These are phyloP conservation scores for Catamblyrhynchus diadema DNA, from an alignment of 2,797 vertebrate genomes.

Conservation along the genomic window DNA sequence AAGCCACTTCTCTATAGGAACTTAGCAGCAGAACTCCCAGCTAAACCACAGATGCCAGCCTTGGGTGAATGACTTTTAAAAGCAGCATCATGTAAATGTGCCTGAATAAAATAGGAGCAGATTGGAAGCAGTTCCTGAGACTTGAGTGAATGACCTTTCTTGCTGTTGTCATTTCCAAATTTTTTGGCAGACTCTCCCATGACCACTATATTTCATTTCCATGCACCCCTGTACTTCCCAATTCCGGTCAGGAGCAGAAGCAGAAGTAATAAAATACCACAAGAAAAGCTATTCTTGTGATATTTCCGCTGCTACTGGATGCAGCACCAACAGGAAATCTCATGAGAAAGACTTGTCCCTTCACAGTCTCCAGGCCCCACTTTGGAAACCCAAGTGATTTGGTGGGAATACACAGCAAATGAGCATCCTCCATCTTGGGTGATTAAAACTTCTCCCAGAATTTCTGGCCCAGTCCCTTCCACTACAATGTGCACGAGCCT, in stretches of 20 bases:
- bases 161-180: not conserved
- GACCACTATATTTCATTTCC: conserved; percentile 62
- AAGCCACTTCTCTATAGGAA: conserved; percentile 39
- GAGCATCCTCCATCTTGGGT: not conserved
- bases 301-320: conserved; percentile 66
- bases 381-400: not conserved
- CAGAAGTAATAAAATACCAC: conserved; percentile 75
- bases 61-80: not conserved
- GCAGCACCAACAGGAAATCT: conserved; percentile 75
- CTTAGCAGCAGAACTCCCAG: not conserved
- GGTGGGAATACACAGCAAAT: not conserved
- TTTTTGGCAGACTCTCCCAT: conserved; percentile 47
- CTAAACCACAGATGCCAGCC: conserved; percentile 13
- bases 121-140: not conserved
- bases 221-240: conserved; percentile 45
- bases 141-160: conserved; percentile 14
- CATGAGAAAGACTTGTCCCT: conserved; percentile 59
- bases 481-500: not conserved
- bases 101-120: not conserved
- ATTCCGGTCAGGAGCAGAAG: conserved; percentile 61
- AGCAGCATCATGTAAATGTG: not conserved
- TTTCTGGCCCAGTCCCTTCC: not conserved
- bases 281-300: conserved; percentile 69
- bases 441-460: not conserved
- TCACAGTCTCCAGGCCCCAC: conserved; percentile 34